phyloP scores from a whole-genome alignment of 2,888 invertebrate genomes.

The Deilephila porcellus region DNA sequence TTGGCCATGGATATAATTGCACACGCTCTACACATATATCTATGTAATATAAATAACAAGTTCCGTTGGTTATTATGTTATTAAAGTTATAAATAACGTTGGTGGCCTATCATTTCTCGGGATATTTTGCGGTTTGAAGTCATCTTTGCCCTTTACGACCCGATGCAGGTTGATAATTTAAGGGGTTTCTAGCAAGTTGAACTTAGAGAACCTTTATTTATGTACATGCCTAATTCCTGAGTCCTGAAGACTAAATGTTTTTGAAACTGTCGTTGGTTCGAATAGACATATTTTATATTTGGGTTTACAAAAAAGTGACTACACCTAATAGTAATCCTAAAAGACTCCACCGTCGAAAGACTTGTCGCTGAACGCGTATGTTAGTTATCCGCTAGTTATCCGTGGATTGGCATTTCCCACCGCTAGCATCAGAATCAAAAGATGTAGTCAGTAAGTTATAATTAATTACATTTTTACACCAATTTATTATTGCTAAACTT shows the following conservation, averaged over 20 bases:
- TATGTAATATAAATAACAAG: constrained; percentile 49
- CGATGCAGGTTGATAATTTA: constrained; percentile 14
- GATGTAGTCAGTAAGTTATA: too few relatives aligned
- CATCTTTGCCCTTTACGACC: constrained; percentile 20
- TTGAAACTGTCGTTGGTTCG: too few relatives aligned
- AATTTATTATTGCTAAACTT: too few relatives aligned
- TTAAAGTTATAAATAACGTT: constrained; percentile 60
- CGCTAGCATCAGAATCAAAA: too few relatives aligned
- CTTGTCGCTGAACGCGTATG: too few relatives aligned
- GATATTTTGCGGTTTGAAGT: constrained; percentile 28
- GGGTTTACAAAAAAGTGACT: too few relatives aligned
- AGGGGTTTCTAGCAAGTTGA: not conserved
- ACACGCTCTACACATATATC: constrained; percentile 63
- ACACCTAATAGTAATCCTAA: too few relatives aligned
- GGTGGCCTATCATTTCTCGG: constrained; percentile 31
- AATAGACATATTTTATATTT: too few relatives aligned
- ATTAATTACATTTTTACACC: too few relatives aligned
- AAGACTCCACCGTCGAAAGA: too few relatives aligned
- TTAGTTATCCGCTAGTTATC: too few relatives aligned
- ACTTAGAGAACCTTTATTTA: not conserved
- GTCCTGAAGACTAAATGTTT: not conserved
- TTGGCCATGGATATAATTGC: constrained; percentile 68
- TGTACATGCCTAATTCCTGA: not conserved
- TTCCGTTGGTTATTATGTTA: constrained; percentile 59
- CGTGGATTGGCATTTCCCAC: too few relatives aligned